Conservation (phyloP, 2,888 invertebrate species). For the Arenicola marina region DNA sequence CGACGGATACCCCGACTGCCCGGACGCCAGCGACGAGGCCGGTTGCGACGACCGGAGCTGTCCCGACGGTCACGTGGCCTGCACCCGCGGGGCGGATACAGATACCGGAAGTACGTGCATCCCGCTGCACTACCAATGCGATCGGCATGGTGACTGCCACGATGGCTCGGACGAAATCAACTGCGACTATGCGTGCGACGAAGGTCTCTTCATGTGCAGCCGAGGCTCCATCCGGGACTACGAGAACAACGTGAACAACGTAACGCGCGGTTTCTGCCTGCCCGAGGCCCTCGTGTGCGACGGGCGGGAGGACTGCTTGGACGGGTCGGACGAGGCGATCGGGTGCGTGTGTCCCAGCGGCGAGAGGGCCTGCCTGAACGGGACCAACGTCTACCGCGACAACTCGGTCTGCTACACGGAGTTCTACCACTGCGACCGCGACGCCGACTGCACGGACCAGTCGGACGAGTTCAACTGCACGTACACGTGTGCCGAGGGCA, state of each 20-base stretch:
- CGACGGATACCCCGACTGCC: constrained; percentile 5
- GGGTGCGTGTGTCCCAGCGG: constrained; percentile 13
- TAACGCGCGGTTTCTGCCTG: too few species aligned
- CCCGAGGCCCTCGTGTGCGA: constrained; percentile 13
- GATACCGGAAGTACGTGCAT: background rate
- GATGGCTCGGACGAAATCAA: background rate
- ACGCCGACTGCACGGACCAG: constrained; percentile 23
- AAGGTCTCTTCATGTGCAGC: background rate
- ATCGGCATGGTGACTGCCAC: background rate
- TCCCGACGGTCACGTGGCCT: background rate
- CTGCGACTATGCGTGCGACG: background rate
- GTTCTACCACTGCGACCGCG: constrained; percentile 20
- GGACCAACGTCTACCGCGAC: constrained; percentile 2
- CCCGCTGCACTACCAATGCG: background rate
- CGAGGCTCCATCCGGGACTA: too few species aligned
- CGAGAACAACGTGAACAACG: too few species aligned
- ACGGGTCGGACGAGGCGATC: constrained; percentile 16
- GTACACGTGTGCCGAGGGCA: constrained; percentile 9
- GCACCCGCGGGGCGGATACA: constrained; percentile 9
- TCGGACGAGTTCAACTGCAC: constrained; percentile 20
- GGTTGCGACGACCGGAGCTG: background rate
- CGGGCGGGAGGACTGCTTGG: constrained; percentile 17
- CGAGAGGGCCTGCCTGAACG: constrained; percentile 16
- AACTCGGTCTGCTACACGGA: constrained; percentile 11
- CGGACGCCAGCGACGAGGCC: constrained; percentile 4